Base-by-base conservation (phyloP, 2,113 vertebrate species). In the Panthera tigris region DNA sequence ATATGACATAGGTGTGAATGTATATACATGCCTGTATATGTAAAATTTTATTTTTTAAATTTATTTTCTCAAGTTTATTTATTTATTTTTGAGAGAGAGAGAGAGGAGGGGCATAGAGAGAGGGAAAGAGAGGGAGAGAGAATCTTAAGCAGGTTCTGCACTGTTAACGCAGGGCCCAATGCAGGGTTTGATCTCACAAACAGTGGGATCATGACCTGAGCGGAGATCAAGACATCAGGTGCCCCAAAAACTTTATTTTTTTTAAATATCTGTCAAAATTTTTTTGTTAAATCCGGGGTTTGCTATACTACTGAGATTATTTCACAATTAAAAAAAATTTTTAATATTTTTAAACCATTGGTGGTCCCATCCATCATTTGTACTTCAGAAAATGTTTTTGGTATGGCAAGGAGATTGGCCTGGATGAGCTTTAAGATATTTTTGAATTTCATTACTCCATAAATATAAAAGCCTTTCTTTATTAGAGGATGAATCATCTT, bases 391-490 rank as follows among this genome's bases (percentile, higher is more conserved):
- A 94, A 61, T 73, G 12, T 63, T 76, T 92, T 68, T 74, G 39
- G 31, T 57, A 18, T 92, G 50, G 23, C n/a, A 94, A 89, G 39
- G n/a, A 92, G 25, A 10, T 12, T 63, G 25, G 41, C 19, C n/a
- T 81, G 25, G 41, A 14, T 16, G 11, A 94, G 16, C 18, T 69
- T 79, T 80, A 92, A 89, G n/a, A 25, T 86, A 79, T 65, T 94
- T 81, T 92, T 85, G 48, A 96, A 63, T 94, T 92, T 94, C 68
- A 68, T 80, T 92, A 80, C 80, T 89, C 57, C 31, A 36, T 80
- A 66, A 89, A 73, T 92, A 91, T n/a, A 89, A 81, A 91, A 76
- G 31, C 3, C 31, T 95, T 83, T 88, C 63, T 81, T 84, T 13
- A 69, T 74, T 36, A n/a, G 19, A 82, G 86, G 36, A 91, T 73